Evolutionary conservation across 2,113 vertebrate genomes (phyloP).

Genomic region (Melospiza georgiana): DNA sequence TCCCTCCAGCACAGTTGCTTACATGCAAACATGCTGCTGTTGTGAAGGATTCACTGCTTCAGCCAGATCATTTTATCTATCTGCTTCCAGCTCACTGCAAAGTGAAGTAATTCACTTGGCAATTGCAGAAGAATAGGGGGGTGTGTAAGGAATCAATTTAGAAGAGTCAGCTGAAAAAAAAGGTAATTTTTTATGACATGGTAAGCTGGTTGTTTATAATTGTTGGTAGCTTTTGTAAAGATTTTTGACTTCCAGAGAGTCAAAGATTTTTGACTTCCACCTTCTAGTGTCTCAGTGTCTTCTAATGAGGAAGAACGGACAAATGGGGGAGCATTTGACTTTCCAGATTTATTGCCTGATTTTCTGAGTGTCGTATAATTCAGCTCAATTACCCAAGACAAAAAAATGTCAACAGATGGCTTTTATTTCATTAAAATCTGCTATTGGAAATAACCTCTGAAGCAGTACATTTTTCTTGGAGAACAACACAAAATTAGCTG

Average conservation of each 20-base stretch:
- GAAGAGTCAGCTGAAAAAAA: not conserved
- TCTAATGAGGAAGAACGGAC: not conserved
- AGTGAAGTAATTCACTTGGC: not conserved
- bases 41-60: not conserved
- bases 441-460: not conserved
- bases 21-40: rapidly evolving
- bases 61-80: not conserved
- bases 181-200: not conserved
- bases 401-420: not conserved
- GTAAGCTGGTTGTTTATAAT: not conserved
- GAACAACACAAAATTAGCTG: not conserved
- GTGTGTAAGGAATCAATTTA: not conserved
- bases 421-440: conserved; percentile 1
- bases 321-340: not conserved
- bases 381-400: not conserved
- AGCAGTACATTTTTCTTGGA: not conserved
- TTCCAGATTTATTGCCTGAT: not conserved
- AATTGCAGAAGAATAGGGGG: not conserved
- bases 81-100: not conserved
- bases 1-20: not conserved
- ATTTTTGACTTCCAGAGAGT: not conserved
- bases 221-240: not conserved
- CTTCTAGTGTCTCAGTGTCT: not conserved
- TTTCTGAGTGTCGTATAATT: not conserved
- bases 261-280: not conserved